Conservation (phyloP, 2,113 vertebrate genomes). For the Hypomesus transpacificus region DNA sequence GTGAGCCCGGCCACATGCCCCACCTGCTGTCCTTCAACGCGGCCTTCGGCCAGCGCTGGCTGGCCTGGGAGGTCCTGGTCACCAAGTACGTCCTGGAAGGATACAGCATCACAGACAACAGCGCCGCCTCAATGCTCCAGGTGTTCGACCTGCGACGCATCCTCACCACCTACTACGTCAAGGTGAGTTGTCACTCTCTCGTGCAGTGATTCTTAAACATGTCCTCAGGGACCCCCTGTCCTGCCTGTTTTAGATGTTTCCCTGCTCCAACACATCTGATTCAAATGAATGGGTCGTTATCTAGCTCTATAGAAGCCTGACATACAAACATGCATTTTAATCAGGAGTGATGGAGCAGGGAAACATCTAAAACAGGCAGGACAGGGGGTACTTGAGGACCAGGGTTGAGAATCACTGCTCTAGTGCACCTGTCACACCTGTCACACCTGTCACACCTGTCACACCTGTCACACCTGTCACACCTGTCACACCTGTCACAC, state of each 20-base stretch:
- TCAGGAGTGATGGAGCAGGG: too few relatives aligned
- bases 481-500: not conserved
- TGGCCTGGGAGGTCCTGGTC: slow-evolving; percentile 86
- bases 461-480: not conserved
- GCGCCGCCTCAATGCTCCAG: slow-evolving; percentile 86
- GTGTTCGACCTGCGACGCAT: slow-evolving; percentile 85
- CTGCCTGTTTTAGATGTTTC: too few relatives aligned
- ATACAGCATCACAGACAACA: slow-evolving; percentile 89
- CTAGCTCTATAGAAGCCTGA: too few relatives aligned
- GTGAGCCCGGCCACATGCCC: slow-evolving; percentile 83
- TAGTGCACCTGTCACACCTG: not conserved
- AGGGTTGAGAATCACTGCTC: too few relatives aligned
- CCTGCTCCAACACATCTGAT: too few relatives aligned
- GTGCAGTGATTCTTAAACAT: too few relatives aligned
- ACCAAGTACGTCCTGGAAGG: slow-evolving; percentile 86
- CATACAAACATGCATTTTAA: too few relatives aligned
- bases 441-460: not conserved
- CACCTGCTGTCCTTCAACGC: slow-evolving; percentile 85
- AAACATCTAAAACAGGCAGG: too few relatives aligned
- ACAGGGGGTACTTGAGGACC: too few relatives aligned
- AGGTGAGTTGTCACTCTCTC: slow-evolving; percentile 67
- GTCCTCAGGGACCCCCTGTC: too few relatives aligned
- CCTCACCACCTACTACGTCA: slow-evolving; percentile 86
- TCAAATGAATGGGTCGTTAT: too few relatives aligned
- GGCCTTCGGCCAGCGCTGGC: slow-evolving; percentile 84